Percentiles rank a stretch among this genome's conserved stretches.
Conservation (phyloP, 2,797 vertebrate genomes). For the Xerus rutilus region DNA sequence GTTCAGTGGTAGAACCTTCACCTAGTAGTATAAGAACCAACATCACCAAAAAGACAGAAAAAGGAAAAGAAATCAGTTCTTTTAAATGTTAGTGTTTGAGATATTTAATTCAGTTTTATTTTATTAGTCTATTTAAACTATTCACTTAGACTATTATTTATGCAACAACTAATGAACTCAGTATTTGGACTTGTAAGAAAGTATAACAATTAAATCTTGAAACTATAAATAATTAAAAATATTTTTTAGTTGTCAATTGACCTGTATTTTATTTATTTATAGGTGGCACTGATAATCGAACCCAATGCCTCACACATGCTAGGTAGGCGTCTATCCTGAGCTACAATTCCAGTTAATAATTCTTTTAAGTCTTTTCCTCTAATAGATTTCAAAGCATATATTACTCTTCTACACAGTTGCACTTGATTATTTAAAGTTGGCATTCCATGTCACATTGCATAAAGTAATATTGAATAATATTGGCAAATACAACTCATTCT, state of each 20-base stretch:
- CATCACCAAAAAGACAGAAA: not conserved
- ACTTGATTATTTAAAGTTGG: constrained; percentile 5
- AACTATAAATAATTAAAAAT: not conserved
- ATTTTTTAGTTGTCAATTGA: too few species aligned
- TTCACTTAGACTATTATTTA: not conserved
- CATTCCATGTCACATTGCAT: not conserved
- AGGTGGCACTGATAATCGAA: too few species aligned
- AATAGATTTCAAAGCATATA: not conserved
- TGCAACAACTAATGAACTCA: not conserved
- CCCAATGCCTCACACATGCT: too few species aligned
- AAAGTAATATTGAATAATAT: not conserved
- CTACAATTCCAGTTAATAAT: not conserved
- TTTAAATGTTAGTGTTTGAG: not conserved
- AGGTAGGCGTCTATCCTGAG: too few species aligned
- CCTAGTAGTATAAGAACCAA: not conserved
- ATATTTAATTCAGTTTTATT: constrained; percentile 28
- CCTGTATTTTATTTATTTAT: too few species aligned
- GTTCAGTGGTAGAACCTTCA: not conserved
- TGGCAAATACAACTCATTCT: not conserved
- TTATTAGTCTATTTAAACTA: not conserved
- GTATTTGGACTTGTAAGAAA: constrained; percentile 47
- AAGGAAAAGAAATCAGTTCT: constrained; percentile 21
- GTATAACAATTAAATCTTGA: constrained; percentile 28
- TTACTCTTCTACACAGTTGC: not conserved
- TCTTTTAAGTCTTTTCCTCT: not conserved